Evolutionary conservation across 2,888 invertebrate species (phyloP), one percentile per base, ranked within the genome.

Genomic region (Ochropacha duplaris): DNA sequence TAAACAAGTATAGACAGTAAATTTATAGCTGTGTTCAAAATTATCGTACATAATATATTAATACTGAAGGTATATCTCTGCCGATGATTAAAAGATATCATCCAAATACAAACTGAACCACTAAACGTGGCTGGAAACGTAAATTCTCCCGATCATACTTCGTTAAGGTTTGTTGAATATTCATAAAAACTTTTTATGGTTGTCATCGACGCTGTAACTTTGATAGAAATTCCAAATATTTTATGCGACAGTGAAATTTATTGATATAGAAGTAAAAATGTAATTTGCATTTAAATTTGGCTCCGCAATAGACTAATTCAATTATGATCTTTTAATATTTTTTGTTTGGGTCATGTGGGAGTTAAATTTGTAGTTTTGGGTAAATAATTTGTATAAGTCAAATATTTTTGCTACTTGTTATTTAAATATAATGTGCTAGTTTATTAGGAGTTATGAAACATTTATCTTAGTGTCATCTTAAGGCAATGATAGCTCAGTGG

Each of bases 151-250:
- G 61, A 59, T 64, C 64, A 66, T 65, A 59, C 51, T 54, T 55
- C 59, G 64, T 67, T 68, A 70, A 68, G 64, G 67, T 69, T 71
- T 70, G 72, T 68, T 65, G 66, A 59, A 62, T 64, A 71, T 66
- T 69, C 65, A 66, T 66, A 52, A 54, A 52, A 11, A 52, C 39
- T 57, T 58, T 36, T 64, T 36, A n/a, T 28, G 16, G 39, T 49
- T 57, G 57, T 60, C 61, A 56, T 39, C 58, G 55, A 57, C 57
- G 44, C 44, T 44, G 44, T 44, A 2, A 44, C 44, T 44, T 8
- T 44, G 44, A 44, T 19, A 44, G 19, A 44, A 44, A 44, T 44
- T 44, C 44, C 44, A 44, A 44, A 44, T 44, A 44, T 44, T 19
- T 44, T 19, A 50, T 50, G 22, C n/a, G 50, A 50, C 19, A 24